phyloP scores from a whole-genome alignment of 2,113 vertebrate species.

The Neogale vison region DNA sequence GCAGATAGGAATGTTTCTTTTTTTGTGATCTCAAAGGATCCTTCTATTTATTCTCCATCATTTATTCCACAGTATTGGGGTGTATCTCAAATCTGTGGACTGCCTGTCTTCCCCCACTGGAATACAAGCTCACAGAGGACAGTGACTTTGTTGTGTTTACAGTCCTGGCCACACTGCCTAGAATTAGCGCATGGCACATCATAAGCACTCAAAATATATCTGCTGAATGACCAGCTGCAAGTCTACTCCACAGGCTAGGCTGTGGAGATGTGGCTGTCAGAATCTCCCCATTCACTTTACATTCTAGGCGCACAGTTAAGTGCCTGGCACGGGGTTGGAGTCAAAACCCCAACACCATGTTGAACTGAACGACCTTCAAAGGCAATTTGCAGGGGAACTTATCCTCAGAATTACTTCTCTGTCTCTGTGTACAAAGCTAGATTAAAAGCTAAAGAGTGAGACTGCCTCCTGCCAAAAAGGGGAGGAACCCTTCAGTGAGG shows the following conservation, averaged over 20 bases:
- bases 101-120: neutral
- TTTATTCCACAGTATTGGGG: neutral
- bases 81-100: neutral
- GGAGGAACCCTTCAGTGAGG: neutral
- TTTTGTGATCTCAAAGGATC: neutral
- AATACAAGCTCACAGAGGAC: neutral
- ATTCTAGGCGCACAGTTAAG: neutral
- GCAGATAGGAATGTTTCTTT: neutral
- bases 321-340: neutral
- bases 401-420: neutral
- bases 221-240: neutral
- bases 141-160: neutral
- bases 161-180: neutral
- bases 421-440: constrained; percentile 26
- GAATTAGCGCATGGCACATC: neutral
- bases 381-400: neutral
- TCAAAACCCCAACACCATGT: neutral
- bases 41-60: neutral
- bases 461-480: neutral
- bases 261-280: no score
- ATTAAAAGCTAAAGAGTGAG: neutral
- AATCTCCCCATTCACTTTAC: neutral
- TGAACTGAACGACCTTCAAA: neutral
- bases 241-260: neutral
- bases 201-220: neutral